Base-by-base conservation (phyloP, 2,888 invertebrate genomes). In the Branchellion lobata region DNA sequence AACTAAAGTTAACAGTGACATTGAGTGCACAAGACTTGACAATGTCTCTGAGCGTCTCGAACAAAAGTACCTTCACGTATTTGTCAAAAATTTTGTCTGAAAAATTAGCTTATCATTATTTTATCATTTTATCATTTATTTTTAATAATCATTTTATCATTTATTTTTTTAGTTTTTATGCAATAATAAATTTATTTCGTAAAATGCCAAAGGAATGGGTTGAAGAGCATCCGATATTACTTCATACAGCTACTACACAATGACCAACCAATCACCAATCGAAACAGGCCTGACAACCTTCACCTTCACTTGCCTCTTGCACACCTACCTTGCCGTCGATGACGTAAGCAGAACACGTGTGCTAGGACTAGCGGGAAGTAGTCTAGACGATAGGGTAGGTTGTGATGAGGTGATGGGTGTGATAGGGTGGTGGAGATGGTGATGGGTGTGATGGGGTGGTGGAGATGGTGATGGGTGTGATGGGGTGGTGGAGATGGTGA, bases 241-340 rank as follows among this genome's bases (percentile, higher is more conserved):
- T n/a, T n/a, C n/a, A n/a, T n/a, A n/a, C n/a, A n/a, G n/a, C n/a
- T 40, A 40, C 40, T 14, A 40, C 40, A 5, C 40, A 40, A 5
- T 40, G 8, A 5, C 40, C 40, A 8, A n/a, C n/a, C n/a, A n/a
- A n/a, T n/a, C n/a, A n/a, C n/a, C n/a, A n/a, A n/a, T n/a, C n/a
- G n/a, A n/a, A n/a, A 31, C 81, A 85, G 86, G 84, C 93, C 90
- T 92, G 92, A 81, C 81, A 24, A 80, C 81, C 21, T 87, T 87
- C 83, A 84, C 84, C 87, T 97, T 96, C 89, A 95, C 96, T 88
- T 90, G 96, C 88, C 90, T 96, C 82, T 90, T 96, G 85, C 96
- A 96, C 89, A 96, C 96, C 34, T 96, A 96, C 90, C 93, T 97
- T 89, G 94, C 94, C 90, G 95, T 95, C 86, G 94, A 95, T 82